Percentiles rank a stretch among this genome's conserved stretches.
Conservation (phyloP, 2,888 invertebrate species). For the Eilema depressum region DNA sequence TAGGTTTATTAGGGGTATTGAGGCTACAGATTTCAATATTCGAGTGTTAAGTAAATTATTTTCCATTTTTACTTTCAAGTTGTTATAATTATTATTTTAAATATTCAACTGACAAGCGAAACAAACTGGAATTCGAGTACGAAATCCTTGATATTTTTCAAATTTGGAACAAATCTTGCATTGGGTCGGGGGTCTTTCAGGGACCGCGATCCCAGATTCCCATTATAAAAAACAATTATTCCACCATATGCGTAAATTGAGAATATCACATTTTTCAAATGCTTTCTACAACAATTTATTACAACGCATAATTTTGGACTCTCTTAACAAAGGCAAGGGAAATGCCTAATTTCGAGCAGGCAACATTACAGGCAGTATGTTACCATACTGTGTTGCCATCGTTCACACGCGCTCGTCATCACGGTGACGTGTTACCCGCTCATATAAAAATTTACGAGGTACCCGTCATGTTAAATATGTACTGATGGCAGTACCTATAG, state of each 20-base stretch:
- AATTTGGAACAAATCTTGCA: too few species aligned
- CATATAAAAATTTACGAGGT: slow-evolving; percentile 78
- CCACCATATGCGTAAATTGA: too few species aligned
- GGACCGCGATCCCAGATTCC: too few species aligned
- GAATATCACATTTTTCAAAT: too few species aligned
- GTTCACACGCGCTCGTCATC: slow-evolving; percentile 62
- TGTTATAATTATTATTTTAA: background rate
- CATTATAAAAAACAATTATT: too few species aligned
- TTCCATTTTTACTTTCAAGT: background rate
- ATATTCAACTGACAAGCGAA: too few species aligned
- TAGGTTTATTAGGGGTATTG: background rate
- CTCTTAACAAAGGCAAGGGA: background rate
- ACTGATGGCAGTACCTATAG: slow-evolving; percentile 37
- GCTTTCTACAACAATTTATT: background rate
- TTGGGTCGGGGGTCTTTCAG: too few species aligned
- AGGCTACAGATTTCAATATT: background rate
- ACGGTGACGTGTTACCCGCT: slow-evolving; percentile 67
- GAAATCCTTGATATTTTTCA: too few species aligned
- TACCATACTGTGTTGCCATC: slow-evolving; percentile 48
- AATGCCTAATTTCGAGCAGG: slow-evolving; percentile 4
- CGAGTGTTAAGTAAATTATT: background rate
- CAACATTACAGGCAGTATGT: slow-evolving; percentile 42
- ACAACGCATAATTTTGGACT: background rate
- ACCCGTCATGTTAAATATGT: slow-evolving; percentile 66
- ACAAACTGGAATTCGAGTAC: too few species aligned